phyloP scores from a whole-genome alignment of 2,888 invertebrate genomes.

The Aplocera efformata region DNA sequence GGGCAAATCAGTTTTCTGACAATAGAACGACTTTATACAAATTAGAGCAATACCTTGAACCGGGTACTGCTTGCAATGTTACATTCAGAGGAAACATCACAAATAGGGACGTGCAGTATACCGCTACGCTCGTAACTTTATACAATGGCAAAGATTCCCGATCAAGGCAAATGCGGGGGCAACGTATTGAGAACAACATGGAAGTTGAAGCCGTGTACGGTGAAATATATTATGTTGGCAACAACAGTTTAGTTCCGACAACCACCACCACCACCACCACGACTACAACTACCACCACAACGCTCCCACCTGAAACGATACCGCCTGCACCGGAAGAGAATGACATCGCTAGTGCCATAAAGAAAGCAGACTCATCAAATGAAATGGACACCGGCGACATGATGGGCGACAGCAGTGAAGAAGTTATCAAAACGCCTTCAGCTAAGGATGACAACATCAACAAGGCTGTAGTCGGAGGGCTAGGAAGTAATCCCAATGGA shows the following conservation, averaged over 20 bases:
- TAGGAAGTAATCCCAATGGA: slow-evolving; percentile 57
- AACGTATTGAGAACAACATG: slow-evolving; percentile 83
- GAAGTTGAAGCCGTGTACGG: slow-evolving; percentile 87
- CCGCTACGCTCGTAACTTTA: slow-evolving; percentile 84
- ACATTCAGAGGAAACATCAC: slow-evolving; percentile 87
- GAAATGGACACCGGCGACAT: slow-evolving; percentile 55
- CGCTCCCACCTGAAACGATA: slow-evolving; percentile 72
- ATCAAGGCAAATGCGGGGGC: slow-evolving; percentile 82
- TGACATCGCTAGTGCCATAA: slow-evolving; percentile 57
- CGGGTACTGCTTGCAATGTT: slow-evolving; percentile 91
- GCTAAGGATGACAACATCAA: slow-evolving; percentile 61
- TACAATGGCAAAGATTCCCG: slow-evolving; percentile 83
- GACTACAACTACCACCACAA: slow-evolving; percentile 81
- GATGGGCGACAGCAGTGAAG: slow-evolving; percentile 57
- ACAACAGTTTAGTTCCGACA: slow-evolving; percentile 88
- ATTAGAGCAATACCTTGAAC: slow-evolving; percentile 84
- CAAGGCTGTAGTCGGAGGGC: slow-evolving; percentile 57
- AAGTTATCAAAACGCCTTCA: slow-evolving; percentile 43
- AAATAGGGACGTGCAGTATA: slow-evolving; percentile 87
- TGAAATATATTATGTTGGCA: slow-evolving; percentile 87
- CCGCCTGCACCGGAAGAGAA: slow-evolving; percentile 73
- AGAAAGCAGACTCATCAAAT: slow-evolving; percentile 43
- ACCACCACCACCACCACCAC: slow-evolving; percentile 84
- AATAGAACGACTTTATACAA: slow-evolving; percentile 79
- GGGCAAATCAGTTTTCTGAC: slow-evolving; percentile 83